Base-by-base conservation (phyloP, 2,797 vertebrate species). In the Diplodus puntazzo region DNA sequence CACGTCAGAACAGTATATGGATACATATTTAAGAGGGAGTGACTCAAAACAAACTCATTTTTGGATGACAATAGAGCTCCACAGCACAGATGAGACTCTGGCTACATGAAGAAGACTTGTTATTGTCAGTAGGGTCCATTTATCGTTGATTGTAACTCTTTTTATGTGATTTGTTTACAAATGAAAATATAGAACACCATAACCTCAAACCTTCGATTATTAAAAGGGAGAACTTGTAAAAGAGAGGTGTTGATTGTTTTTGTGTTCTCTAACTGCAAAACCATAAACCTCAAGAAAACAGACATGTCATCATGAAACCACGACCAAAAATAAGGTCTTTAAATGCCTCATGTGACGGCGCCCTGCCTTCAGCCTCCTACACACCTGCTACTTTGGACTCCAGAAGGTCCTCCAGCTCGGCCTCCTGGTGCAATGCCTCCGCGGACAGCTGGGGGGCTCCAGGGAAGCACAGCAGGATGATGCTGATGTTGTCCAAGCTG, bases 401-500 rank as follows among this genome's bases (percentile, higher is more conserved):
- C 79, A 97, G 87, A 75, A 94, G 88, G 77, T 95, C 89, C 45
- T 97, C 95, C 83, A 97, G 90, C 45, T 92, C 95, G 0, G 89
- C 91, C 87, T 97, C 96, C 73, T 93, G 95, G 78, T 94, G 93
- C 50, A 97, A 62, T 7, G 95, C 95, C 79, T 96, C 95, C n/a
- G 94, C 89, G 54, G 94, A 96, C 73, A 96, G 91, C 81, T 94
- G 92, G 79, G 96, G 96, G 81, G 95, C 96, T 27, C 94, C 95
- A 8, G 95, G 95, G 84, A 97, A 97, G 83, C 96, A 96, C 59
- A 97, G 88, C 72, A 97, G 59, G 68, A 96, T 92, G 91, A 96
- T 95, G 82, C 96, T 97, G 94, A 96, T 96, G 91, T 97, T 97
- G 90, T 97, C 96, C 77, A 96, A 87, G 82, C 96, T 97, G 73